These are phyloP conservation scores for Sinohyriopsis cumingii DNA, from an alignment of 2,888 invertebrate species.

Conservation along the genomic window DNA sequence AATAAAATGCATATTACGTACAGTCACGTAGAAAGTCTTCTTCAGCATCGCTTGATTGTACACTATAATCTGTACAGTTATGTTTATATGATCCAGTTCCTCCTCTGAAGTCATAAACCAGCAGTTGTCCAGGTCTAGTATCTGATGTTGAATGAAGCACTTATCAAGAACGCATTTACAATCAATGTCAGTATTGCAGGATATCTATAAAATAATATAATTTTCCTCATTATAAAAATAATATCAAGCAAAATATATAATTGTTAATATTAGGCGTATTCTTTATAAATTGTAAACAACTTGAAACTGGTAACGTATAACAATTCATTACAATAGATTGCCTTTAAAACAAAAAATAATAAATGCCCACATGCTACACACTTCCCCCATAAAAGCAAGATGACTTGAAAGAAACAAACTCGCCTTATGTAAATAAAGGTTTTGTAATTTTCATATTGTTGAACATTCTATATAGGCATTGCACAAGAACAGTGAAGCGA, in stretches of 20 bases:
- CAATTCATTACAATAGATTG: no score
- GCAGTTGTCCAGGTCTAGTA: constrained; percentile 30
- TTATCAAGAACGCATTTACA: constrained; percentile 6
- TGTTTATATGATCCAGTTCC: constrained; percentile 8
- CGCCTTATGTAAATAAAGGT: no score
- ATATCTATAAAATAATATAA: constrained; percentile 3
- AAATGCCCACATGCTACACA: no score
- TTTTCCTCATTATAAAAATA: neutral
- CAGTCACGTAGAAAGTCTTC: neutral
- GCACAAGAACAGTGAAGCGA: no score
- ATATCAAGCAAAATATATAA: no score
- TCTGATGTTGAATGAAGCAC: constrained; percentile 10
- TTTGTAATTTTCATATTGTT: no score
- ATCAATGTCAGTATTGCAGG: neutral
- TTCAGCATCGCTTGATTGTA: constrained; percentile 23
- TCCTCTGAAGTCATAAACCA: constrained; percentile 20
- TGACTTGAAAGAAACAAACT: no score
- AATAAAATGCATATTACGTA: neutral
- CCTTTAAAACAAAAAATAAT: no score
- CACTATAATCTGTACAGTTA: constrained; percentile 10
- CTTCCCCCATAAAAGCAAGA: no score
- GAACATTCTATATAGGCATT: no score
- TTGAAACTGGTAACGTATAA: no score
- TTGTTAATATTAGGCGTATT: neutral
- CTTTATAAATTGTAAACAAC: neutral